Conservation (phyloP, 2,888 invertebrate species). For the Brenthis ino region DNA sequence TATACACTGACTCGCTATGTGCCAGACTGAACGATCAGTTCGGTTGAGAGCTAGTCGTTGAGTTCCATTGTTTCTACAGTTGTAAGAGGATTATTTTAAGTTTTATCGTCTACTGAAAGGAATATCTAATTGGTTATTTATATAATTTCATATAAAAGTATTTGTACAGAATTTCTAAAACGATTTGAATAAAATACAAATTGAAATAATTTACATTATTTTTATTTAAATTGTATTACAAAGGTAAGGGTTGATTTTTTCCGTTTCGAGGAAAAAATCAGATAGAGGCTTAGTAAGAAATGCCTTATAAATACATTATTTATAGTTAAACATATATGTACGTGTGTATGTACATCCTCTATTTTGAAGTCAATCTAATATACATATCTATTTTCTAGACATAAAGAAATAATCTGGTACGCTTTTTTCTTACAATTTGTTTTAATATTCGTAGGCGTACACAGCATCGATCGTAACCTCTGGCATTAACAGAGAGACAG, state of each 20-base stretch:
- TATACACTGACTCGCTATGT: neutral
- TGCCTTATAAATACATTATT: too few relatives aligned
- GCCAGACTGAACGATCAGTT: constrained; percentile 6
- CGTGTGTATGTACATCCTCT: too few relatives aligned
- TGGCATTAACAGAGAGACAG: constrained; percentile 72
- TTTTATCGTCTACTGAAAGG: neutral
- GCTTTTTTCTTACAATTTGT: neutral
- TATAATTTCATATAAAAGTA: neutral
- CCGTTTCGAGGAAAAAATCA: too few relatives aligned
- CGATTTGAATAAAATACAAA: too few relatives aligned
- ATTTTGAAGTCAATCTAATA: too few relatives aligned
- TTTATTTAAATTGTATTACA: too few relatives aligned
- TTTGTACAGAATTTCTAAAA: neutral
- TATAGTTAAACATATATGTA: too few relatives aligned
- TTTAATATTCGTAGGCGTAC: constrained; percentile 41
- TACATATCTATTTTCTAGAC: too few relatives aligned
- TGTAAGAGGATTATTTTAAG: constrained; percentile 8
- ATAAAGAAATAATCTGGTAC: neutral
- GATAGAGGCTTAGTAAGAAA: too few relatives aligned
- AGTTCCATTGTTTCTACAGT: neutral
- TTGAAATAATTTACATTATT: too few relatives aligned
- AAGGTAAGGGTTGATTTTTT: too few relatives aligned
- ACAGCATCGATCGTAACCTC: constrained; percentile 75
- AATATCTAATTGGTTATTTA: neutral
- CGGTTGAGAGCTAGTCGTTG: neutral